phyloP scores from a whole-genome alignment of 1,140 invertebrate species.

The Ditylenchus dipsaci region DNA sequence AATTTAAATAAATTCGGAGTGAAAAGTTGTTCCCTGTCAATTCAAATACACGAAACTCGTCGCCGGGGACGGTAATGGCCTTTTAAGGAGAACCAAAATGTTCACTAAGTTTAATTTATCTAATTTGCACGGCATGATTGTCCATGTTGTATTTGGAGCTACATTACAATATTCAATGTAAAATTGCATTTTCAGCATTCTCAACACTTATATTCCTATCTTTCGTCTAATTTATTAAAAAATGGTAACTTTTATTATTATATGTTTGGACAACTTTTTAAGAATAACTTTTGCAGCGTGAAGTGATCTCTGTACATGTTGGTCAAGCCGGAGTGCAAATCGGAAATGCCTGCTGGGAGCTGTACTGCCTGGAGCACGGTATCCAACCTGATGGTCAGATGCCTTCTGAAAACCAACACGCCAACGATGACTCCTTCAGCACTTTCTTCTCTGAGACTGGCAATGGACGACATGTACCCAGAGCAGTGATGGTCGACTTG shows the following conservation, averaged over 20 bases:
- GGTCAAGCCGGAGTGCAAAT: slow-evolving; percentile 84
- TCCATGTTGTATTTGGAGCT: too few species aligned
- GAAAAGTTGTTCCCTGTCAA: too few species aligned
- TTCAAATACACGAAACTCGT: too few species aligned
- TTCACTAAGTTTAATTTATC: too few species aligned
- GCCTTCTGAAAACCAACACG: slow-evolving; percentile 57
- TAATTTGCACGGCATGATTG: too few species aligned
- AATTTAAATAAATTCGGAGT: too few species aligned
- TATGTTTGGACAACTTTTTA: neutral
- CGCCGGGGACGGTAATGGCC: too few species aligned
- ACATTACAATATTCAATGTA: too few species aligned
- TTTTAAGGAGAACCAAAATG: too few species aligned
- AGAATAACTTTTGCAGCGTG: slow-evolving; percentile 54
- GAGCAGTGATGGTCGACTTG: slow-evolving; percentile 58
- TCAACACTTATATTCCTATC: neutral
- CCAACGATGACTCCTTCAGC: slow-evolving; percentile 64
- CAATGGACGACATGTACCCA: slow-evolving; percentile 52
- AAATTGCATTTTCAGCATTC: too few species aligned
- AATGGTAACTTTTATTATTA: neutral
- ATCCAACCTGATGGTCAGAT: slow-evolving; percentile 75
- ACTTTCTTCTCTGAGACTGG: slow-evolving; percentile 66
- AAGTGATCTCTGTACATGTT: slow-evolving; percentile 80
- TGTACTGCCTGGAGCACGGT: slow-evolving; percentile 73
- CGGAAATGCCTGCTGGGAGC: slow-evolving; percentile 75
- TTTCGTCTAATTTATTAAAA: neutral